Base-by-base conservation (phyloP, 2,113 vertebrate species). In the Circaetus gallicus region DNA sequence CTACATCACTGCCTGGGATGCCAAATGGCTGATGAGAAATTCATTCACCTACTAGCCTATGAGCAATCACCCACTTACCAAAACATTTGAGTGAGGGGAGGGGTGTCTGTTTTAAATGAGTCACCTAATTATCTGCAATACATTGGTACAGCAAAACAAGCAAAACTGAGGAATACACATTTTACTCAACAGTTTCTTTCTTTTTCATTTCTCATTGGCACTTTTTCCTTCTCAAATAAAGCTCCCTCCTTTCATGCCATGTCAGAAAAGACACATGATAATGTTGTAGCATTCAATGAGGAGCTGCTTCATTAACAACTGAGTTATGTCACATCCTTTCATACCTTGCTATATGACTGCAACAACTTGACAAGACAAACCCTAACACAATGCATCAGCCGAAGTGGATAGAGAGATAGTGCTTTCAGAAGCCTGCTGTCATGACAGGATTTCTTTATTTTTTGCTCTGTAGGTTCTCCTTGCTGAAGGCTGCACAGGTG, bases 291-390 rank as follows among this genome's bases (percentile, higher is more conserved):
- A 31, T 61, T 89, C 89, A 49, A 7, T 19, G 49, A 84, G 16
- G 74, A 84, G 53, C 62, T 73, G 78, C 82, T 91, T 95, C 84
- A 66, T 94, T 95, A 95, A 89, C 83, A 90, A 65, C 31, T 53
- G 58, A 93, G 70, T 56, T 76, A 17, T 85, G 73, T 91, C 89
- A 82, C 69, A 62, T 89, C 34, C 81, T 92, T 95, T 91, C 83
- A 49, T 49, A 38, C 22, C 31, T 71, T 89, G 47, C 65, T 83
- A 21, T 56, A 55, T 29, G 66, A 61, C 72, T 96, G 61, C 58
- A 85, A 16, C 42, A 59, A 66, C 79, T n/a, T 74, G 71, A 93
- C 92, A 92, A 89, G 88, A 77, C 71, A 92, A 90, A 74, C 40
- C 66, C 70, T 53, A 69, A 32, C 28, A 65, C 78, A 91, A 59